phyloP scores from a whole-genome alignment of 2,888 invertebrate species.

The Chrysolina haemoptera region DNA sequence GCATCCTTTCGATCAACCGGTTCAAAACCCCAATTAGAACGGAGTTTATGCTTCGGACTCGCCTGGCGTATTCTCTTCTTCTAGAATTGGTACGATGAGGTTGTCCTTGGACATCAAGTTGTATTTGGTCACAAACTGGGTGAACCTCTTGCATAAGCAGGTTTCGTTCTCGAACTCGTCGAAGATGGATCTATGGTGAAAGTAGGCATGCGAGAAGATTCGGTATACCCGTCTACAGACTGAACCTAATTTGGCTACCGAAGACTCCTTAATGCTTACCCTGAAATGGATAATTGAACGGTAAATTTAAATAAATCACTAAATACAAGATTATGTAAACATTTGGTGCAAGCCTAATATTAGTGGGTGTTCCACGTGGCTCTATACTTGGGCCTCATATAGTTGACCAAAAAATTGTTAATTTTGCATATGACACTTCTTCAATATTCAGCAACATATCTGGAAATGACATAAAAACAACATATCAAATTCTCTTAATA shows the following conservation, averaged over 20 bases:
- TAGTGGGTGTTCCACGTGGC: neutral
- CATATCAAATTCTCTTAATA: neutral
- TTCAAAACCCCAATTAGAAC: neutral
- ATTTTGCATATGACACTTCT: conserved; percentile 2
- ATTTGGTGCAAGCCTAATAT: no score
- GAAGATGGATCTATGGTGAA: conserved; percentile 96
- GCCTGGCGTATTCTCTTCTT: conserved; percentile 78
- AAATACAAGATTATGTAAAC: no score
- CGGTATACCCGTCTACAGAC: conserved; percentile 98
- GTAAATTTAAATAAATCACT: no score
- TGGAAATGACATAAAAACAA: conserved; percentile 2
- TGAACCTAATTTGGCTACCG: conserved; percentile 97
- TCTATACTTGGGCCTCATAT: conserved; percentile 13
- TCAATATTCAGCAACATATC: conserved; percentile 16
- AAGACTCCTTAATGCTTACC: conserved; percentile 99
- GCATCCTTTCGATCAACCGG: neutral
- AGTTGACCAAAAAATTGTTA: conserved; percentile 9
- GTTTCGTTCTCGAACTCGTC: conserved; percentile 99
- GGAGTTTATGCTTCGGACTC: conserved; percentile 69
- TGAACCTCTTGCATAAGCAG: conserved; percentile 95
- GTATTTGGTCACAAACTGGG: conserved; percentile 98
- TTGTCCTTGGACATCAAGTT: conserved; percentile 98
- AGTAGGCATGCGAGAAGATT: conserved; percentile 99
- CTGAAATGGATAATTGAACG: conserved; percentile 72
- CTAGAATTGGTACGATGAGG: conserved; percentile 96